Conservation (phyloP, 1,140 invertebrate species). For the Antheraea mylitta region DNA sequence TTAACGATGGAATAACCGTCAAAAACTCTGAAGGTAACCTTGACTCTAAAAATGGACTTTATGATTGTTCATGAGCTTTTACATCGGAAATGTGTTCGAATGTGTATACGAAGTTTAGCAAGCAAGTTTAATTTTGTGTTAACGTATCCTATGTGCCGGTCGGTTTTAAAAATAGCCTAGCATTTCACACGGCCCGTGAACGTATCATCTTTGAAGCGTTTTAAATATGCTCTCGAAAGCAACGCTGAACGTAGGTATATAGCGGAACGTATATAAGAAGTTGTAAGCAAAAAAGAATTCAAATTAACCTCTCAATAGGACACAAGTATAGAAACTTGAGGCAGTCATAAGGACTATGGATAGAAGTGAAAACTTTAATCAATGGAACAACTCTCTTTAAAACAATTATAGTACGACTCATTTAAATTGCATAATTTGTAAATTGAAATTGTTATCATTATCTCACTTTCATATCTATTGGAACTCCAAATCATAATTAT, state of each 20-base stretch:
- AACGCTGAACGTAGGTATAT: no score
- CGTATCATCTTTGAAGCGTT: not conserved
- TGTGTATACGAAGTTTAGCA: not conserved
- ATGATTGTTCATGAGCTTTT: conserved; percentile 1
- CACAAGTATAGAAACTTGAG: no score
- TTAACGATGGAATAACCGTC: not conserved
- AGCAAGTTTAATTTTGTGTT: not conserved
- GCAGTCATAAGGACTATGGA: no score
- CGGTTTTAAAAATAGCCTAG: conserved; percentile 5
- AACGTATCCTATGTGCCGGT: conserved; percentile 2
- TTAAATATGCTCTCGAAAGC: not conserved
- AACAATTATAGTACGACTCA: no score
- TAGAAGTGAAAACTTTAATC: no score
- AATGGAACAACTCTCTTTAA: no score
- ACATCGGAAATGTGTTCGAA: conserved; percentile 5
- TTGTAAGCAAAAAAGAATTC: not conserved
- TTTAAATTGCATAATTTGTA: no score
- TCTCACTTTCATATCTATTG: no score
- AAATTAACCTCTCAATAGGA: no score
- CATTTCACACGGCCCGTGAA: conserved; percentile 12
- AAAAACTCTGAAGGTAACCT: not conserved
- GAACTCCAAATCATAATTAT: no score
- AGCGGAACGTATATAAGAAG: not conserved
- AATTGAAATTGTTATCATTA: no score
- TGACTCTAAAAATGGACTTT: conserved; percentile 11